Evolutionary conservation across 1,140 invertebrate species (phyloP).

Genomic region (Sarcophaga bullata): DNA sequence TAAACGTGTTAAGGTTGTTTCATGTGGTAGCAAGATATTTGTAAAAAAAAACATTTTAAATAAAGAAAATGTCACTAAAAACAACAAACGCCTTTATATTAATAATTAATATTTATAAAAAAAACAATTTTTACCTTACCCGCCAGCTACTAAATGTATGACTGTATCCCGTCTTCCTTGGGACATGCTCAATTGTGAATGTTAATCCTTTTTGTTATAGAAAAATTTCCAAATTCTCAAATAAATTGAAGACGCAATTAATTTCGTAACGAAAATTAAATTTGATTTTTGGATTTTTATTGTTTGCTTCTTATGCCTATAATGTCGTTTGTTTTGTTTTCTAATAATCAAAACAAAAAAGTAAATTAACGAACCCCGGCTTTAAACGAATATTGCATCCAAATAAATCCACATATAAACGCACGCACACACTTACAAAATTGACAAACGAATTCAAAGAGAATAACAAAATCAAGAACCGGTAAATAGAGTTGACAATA

Average conservation of each 20-base stretch:
- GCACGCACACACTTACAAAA: background rate
- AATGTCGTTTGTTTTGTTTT: conserved; percentile 30
- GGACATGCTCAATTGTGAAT: conserved; percentile 33
- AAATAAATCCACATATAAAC: background rate
- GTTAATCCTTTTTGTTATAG: background rate
- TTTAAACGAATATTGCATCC: background rate
- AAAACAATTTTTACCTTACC: conserved; percentile 72
- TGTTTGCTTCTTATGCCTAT: background rate
- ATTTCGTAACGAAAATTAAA: background rate
- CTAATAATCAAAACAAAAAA: conserved; percentile 28
- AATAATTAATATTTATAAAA: too few relatives aligned
- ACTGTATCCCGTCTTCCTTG: conserved; percentile 74
- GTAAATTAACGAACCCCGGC: conserved; percentile 27
- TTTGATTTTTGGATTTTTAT: background rate
- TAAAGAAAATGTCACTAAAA: too few relatives aligned
- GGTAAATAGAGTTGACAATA: conserved; percentile 20
- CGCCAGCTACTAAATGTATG: conserved; percentile 87
- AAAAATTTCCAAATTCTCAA: background rate
- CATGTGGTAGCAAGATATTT: too few relatives aligned
- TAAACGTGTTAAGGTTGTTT: too few relatives aligned
- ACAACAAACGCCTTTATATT: too few relatives aligned
- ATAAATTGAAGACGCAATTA: background rate
- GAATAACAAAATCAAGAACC: conserved; percentile 26
- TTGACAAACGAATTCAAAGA: background rate
- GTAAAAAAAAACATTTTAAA: too few relatives aligned